Evolutionary conservation across 2,888 invertebrate species (phyloP), one percentile per base, ranked within the genome.

Genomic region (Leucania comma): DNA sequence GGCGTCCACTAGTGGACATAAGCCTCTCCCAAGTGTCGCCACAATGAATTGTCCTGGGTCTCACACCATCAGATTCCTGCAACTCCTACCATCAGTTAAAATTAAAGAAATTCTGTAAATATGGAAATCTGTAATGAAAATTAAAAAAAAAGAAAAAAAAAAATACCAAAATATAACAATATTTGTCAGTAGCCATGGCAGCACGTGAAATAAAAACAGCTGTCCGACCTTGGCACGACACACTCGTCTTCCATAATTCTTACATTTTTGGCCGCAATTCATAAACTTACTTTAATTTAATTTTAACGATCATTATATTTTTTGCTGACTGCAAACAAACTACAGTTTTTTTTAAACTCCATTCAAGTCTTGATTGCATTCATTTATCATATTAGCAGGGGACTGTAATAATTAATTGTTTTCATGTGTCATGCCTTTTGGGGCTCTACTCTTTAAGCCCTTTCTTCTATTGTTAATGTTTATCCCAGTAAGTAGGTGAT

Each of bases 131-230:
- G 12, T 4, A n/a, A 14, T 17, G 42, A 72, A n/a, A 20, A 24
- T 50, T 54, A 6, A 22, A 67, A 81, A 71, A 71, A 48, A 61
- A 29, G 51, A 38, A 35, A 32, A 57, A 53, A 3, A 14, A 3
- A 38, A 14, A 46, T 60, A 54, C 12, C 29, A 53, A 59, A 56
- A 17, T 54, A 50, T 35, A 42, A 72, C 38, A 83, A 63, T 65
- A 54, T 77, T 69, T 59, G 29, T 70, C 64, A 26, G 60, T 56
- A 65, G 54, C 50, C 17, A 61, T 66, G 48, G 58, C 53, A 46
- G 80, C 67, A 72, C 29, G 51, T 75, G 59, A 72, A 80, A 67
- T 57, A 68, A 63, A 82, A 81, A 83, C 81, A 76, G 81, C 80
- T 81, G 83, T 61, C 51, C 64, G 58, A 20, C 83, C 83, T 81